These are phyloP conservation scores for Asobara japonica DNA, from an alignment of 1,140 invertebrate species.

Conservation along the genomic window DNA sequence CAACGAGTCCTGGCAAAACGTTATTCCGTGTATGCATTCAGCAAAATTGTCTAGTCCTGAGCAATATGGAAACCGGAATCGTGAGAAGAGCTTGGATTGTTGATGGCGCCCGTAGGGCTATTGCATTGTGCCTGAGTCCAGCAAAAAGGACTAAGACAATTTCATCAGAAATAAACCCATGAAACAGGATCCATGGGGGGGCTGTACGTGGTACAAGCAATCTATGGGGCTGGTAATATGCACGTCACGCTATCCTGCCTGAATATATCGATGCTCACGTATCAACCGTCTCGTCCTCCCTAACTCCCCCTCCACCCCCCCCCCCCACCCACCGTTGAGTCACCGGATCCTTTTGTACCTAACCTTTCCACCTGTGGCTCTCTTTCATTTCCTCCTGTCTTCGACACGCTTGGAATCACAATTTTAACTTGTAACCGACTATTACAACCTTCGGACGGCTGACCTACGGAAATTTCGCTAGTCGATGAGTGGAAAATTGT, in stretches of 20 bases:
- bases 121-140: not conserved
- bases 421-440: slow-evolving; percentile 20
- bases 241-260: slow-evolving; percentile 29
- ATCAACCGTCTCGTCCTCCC: slow-evolving; percentile 16
- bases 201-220: not conserved
- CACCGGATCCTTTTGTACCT: not conserved
- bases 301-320: not conserved
- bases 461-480: not conserved
- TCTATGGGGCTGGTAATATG: slow-evolving; percentile 21
- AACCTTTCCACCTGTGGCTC: slow-evolving; percentile 12
- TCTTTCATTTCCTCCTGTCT: not conserved
- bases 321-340: not conserved
- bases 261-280: slow-evolving; percentile 11
- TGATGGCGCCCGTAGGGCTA: not conserved
- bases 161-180: not conserved
- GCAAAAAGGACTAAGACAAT: slow-evolving; percentile 1
- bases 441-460: not conserved
- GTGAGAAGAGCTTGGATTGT: slow-evolving; percentile 16
- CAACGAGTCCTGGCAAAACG: not conserved
- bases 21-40: not conserved
- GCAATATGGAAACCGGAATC: slow-evolving; percentile 17
- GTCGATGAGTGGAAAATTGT: not conserved
- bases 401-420: slow-evolving; percentile 31
- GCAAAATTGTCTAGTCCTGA: slow-evolving; percentile 1
- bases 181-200: not conserved